Percentiles rank a stretch among this genome's conserved stretches.
Evolutionary conservation across 1,140 invertebrate species (phyloP).

Genomic region (Charaxes varanes): DNA sequence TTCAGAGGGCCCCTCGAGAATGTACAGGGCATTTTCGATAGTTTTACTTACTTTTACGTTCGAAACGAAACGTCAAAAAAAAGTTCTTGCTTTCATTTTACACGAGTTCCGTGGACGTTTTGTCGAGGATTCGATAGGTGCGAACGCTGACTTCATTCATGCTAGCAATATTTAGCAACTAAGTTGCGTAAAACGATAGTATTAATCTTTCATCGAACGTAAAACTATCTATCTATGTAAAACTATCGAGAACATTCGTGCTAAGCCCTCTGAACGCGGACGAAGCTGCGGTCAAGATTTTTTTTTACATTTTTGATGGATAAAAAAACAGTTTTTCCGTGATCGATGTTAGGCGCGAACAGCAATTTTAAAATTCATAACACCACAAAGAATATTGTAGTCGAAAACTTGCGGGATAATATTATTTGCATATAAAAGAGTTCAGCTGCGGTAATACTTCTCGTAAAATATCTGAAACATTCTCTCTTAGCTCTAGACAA

Average conservation of each 20-base stretch:
- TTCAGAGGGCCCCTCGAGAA: no score
- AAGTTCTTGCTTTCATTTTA: no score
- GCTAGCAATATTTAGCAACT: no score
- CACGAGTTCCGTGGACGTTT: no score
- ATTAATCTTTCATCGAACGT: no score
- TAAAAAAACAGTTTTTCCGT: background rate
- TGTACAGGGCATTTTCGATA: no score
- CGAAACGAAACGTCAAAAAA: no score
- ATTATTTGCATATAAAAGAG: conserved; percentile 30
- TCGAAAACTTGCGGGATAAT: conserved; percentile 17
- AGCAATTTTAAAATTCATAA: conserved; percentile 17
- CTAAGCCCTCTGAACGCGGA: background rate
- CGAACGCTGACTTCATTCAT: no score
- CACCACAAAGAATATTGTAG: conserved; percentile 11
- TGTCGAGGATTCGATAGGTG: no score
- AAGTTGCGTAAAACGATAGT: no score
- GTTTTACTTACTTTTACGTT: no score
- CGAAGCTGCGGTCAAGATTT: background rate
- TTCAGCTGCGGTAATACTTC: conserved; percentile 26
- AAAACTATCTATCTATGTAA: background rate
- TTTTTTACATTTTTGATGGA: background rate
- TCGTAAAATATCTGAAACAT: conserved; percentile 33
- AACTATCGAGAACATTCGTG: no score
- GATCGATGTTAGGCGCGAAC: background rate
- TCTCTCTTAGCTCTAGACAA: conserved; percentile 23